A percentile compares a stretch with the other conserved stretches of the same genome.
Evolutionary conservation across 1,140 invertebrate species (phyloP).

Genomic region (Musca domestica): DNA sequence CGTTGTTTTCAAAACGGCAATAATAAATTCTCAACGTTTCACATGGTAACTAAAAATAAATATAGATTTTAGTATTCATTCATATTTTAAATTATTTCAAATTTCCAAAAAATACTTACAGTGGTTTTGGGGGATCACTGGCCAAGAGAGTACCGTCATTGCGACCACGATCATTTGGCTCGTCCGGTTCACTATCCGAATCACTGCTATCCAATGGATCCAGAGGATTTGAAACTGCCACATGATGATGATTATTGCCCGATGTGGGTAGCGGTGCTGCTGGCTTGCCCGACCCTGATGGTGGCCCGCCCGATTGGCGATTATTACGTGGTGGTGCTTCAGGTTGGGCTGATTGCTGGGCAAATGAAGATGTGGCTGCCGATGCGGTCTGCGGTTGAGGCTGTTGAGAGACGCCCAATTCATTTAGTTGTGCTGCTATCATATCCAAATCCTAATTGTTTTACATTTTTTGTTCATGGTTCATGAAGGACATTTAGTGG

Average conservation of each 20-base stretch:
- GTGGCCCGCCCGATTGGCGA: conserved; percentile 50
- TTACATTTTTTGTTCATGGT: conserved; percentile 19
- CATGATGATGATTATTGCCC: conserved; percentile 46
- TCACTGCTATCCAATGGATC: conserved; percentile 66
- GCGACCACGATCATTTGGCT: conserved; percentile 64
- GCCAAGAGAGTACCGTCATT: conserved; percentile 93
- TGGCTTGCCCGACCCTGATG: conserved; percentile 39
- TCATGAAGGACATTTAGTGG: conserved; percentile 5
- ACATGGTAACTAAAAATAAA: not conserved
- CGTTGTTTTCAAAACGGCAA: too few species aligned
- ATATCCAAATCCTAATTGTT: conserved; percentile 81
- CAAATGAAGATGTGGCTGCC: conserved; percentile 28
- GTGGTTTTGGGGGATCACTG: conserved; percentile 92
- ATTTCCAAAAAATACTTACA: conserved; percentile 87
- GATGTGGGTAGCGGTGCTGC: conserved; percentile 40
- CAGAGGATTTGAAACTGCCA: conserved; percentile 51
- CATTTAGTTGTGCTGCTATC: conserved; percentile 88
- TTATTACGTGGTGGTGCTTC: conserved; percentile 61
- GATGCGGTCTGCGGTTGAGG: conserved; percentile 48
- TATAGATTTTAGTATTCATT: not conserved
- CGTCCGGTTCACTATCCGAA: conserved; percentile 66
- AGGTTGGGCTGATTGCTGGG: conserved; percentile 54
- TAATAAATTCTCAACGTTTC: too few species aligned
- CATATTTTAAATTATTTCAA: not conserved
- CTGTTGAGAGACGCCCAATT: conserved; percentile 72